Base-by-base conservation (phyloP, 2,888 invertebrate genomes). In the Syritta pipiens region DNA sequence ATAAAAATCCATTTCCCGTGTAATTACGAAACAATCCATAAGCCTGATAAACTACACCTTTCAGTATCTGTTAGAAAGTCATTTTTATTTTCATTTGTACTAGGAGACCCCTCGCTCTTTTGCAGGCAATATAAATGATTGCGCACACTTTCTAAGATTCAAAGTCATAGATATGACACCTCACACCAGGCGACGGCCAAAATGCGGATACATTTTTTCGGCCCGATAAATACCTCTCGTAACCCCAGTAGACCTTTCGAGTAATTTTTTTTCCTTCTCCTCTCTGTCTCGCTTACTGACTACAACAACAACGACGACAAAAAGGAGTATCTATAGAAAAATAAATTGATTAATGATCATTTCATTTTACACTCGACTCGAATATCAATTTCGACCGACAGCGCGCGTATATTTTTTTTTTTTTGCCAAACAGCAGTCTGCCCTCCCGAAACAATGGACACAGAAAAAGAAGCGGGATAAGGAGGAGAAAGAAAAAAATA, bases 261-360 rank as follows among this genome's bases (percentile, higher is more conserved):
- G 46, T 42, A 26, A 42, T 22, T 44, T 49, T 51, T 10, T 4
- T 22, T 12, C 12, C 22, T 1, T 4, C 12, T 10, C 24, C 2
- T 22, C 24, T 10, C 12, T 2, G 10, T 3, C 4, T 1, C 4
- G 3, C 20, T 14, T 12, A 6, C 10, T 12, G 20, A 59, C 46
- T 6, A 35, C n/a, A 20, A 5, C 12, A 19, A 28, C 1, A 26
- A 9, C 17, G 7, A 28, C 10, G 49, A 12, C n/a, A 48, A 19
- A 19, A n/a, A 24, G 19, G n/a, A 26, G 40, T 48, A 51, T 63
- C 51, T 30, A 42, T 48, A 51, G 53, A 65, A 48, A 60, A 53
- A 72, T 65, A 72, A 79, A 79, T 77, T 72, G 72, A 79, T 79
- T 72, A 79, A 79, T 79, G 77, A 79, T 79, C 77, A 72, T 79